Percentiles rank a stretch among this genome's conserved stretches.
Conservation (phyloP, 2,797 vertebrate genomes). For the Hippocampus kuda region DNA sequence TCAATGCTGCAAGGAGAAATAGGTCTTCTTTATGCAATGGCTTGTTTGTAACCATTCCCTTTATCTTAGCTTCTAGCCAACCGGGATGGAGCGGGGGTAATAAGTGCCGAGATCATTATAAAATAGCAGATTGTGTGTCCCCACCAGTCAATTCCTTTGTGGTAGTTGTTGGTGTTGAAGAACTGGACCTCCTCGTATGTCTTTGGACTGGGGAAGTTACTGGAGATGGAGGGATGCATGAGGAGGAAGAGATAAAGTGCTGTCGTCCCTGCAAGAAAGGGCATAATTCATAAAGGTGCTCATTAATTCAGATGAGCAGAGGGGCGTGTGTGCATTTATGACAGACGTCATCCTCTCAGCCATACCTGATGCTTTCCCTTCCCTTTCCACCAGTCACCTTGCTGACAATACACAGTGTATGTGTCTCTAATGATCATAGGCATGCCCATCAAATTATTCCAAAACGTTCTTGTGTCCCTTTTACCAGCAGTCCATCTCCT, state of each 20-base stretch:
- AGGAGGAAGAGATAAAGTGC: conserved; percentile 97
- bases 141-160: conserved; percentile 98
- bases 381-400: conserved; percentile 12
- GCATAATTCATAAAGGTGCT: conserved; percentile 58
- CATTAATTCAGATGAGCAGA: conserved; percentile 45
- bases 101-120: neutral
- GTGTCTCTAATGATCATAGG: neutral
- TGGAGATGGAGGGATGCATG: conserved; percentile 95
- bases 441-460: neutral
- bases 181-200: conserved; percentile 98
- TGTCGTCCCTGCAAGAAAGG: conserved; percentile 80
- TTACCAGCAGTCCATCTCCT: neutral
- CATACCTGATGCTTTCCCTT: neutral
- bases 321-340: conserved; percentile 23
- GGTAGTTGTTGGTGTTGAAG: conserved; percentile 97
- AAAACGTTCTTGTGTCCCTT: neutral
- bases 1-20: conserved; percentile 21
- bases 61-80: conserved; percentile 19
- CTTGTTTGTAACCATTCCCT: conserved; percentile 22
- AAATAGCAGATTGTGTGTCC: conserved; percentile 1
- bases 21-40: conserved; percentile 6
- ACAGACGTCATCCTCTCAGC: conserved; percentile 3
- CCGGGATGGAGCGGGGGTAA: neutral
- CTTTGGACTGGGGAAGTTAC: conserved; percentile 87
- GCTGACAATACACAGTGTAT: neutral